phyloP scores from a whole-genome alignment of 2,797 vertebrate genomes.

The Oryzias sinensis region DNA sequence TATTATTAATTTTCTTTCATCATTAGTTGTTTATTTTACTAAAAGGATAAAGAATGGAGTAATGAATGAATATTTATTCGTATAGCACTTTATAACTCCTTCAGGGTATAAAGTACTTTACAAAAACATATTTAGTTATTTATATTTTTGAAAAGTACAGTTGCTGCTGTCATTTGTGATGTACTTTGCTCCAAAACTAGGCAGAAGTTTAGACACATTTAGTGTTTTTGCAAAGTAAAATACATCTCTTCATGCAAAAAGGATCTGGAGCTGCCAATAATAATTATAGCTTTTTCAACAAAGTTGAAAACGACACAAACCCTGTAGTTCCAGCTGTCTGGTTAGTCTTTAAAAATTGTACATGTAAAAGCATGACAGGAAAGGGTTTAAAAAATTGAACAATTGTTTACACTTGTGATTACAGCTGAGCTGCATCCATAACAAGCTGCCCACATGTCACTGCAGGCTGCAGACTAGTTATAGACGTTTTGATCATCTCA shows the following conservation, averaged over 20 bases:
- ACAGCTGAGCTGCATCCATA: constrained; percentile 12
- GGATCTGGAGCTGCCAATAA: neutral
- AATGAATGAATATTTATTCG: too few species aligned
- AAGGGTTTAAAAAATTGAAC: constrained; percentile 27
- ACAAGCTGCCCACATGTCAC: constrained; percentile 29
- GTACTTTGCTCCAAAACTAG: too few species aligned
- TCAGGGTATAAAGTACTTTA: too few species aligned
- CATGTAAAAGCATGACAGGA: constrained; percentile 4
- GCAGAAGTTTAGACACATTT: too few species aligned
- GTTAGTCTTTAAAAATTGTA: neutral
- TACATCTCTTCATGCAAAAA: neutral
- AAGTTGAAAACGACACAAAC: neutral
- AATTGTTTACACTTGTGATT: constrained; percentile 19
- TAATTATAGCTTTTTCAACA: neutral
- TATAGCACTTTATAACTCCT: too few species aligned
- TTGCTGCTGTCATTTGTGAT: too few species aligned
- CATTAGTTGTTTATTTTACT: too few species aligned
- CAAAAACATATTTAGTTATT: too few species aligned
- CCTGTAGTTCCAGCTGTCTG: constrained; percentile 9
- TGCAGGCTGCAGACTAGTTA: constrained; percentile 35
- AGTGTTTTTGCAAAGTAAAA: neutral
- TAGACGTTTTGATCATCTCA: constrained; percentile 43
- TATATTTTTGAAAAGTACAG: too few species aligned
- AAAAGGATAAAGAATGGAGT: too few species aligned
- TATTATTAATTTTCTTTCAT: too few species aligned